Conservation (phyloP, 2,888 invertebrate genomes). For the Hirtodrosophila histrioides region DNA sequence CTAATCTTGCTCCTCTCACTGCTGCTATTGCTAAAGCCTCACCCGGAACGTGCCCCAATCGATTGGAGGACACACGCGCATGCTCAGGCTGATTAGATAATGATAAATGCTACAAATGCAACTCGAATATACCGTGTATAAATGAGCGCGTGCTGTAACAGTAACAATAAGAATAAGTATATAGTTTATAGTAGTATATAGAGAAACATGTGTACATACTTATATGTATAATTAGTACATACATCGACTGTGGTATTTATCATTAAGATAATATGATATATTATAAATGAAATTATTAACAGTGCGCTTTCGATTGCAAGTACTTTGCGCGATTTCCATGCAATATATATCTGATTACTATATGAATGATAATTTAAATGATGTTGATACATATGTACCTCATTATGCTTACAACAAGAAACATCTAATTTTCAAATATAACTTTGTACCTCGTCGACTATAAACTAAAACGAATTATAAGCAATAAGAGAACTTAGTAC, state of each 20-base stretch:
- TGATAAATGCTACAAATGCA: slow-evolving; percentile 34
- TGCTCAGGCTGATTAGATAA: slow-evolving; percentile 25
- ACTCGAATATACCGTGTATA: slow-evolving; percentile 73
- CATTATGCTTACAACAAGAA: slow-evolving; percentile 71
- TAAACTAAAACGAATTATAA: slow-evolving; percentile 43
- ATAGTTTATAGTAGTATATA: slow-evolving; percentile 45
- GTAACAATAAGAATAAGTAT: slow-evolving; percentile 71
- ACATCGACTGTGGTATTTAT: slow-evolving; percentile 85
- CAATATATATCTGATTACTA: slow-evolving; percentile 40
- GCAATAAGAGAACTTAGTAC: slow-evolving; percentile 44
- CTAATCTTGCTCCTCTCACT: slow-evolving; percentile 62
- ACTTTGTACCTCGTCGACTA: slow-evolving; percentile 79
- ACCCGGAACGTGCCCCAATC: slow-evolving; percentile 51
- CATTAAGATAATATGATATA: slow-evolving; percentile 79
- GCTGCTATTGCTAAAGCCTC: slow-evolving; percentile 65
- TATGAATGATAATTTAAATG: slow-evolving; percentile 60
- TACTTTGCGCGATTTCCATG: slow-evolving; percentile 50
- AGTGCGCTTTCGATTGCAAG: slow-evolving; percentile 36
- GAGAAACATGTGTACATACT: slow-evolving; percentile 34
- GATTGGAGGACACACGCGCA: slow-evolving; percentile 25
- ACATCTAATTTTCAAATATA: slow-evolving; percentile 70
- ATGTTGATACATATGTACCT: slow-evolving; percentile 77
- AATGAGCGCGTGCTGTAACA: slow-evolving; percentile 76
- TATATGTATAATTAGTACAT: slow-evolving; percentile 71
- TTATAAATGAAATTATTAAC: slow-evolving; percentile 21